A percentile compares a stretch with the other conserved stretches of the same genome.
These are phyloP conservation scores for Andrena flavipes DNA, from an alignment of 2,888 invertebrate genomes.

Conservation along the genomic window DNA sequence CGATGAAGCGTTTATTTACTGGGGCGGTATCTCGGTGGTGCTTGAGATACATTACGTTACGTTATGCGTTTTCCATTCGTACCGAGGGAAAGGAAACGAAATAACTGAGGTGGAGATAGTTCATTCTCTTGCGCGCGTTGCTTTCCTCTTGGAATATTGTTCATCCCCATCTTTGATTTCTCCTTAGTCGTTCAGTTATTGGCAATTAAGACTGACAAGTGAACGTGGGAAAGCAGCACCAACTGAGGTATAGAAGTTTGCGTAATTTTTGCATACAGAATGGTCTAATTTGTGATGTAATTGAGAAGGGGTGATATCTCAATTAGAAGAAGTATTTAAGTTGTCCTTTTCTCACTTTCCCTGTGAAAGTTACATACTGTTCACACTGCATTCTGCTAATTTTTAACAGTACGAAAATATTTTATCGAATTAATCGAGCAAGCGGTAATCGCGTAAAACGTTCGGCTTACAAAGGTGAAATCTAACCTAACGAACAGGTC, in stretches of 20 bases:
- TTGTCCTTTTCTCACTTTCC: not conserved
- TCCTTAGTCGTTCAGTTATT: not conserved
- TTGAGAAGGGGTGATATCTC: not conserved
- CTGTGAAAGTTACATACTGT: no score
- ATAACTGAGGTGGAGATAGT: constrained; percentile 58
- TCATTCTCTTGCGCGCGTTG: constrained; percentile 4
- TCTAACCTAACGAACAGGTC: not conserved
- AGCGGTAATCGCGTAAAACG: no score
- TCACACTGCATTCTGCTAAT: no score
- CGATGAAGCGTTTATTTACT: constrained; percentile 67
- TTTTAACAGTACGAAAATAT: no score
- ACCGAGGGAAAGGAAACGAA: constrained; percentile 45
- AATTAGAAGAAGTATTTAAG: not conserved
- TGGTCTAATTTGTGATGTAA: not conserved
- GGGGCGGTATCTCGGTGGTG: constrained; percentile 60
- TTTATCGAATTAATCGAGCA: no score
- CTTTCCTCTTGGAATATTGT: not conserved
- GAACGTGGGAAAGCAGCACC: not conserved
- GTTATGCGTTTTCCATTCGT: constrained; percentile 61
- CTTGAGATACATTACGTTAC: constrained; percentile 65
- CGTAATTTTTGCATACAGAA: not conserved
- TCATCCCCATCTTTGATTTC: not conserved
- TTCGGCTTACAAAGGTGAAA: no score
- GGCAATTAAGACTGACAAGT: not conserved
- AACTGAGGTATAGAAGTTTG: not conserved